These are phyloP conservation scores for Patagioenas fasciata DNA, from an alignment of 2,113 vertebrate genomes.

Conservation along the genomic window DNA sequence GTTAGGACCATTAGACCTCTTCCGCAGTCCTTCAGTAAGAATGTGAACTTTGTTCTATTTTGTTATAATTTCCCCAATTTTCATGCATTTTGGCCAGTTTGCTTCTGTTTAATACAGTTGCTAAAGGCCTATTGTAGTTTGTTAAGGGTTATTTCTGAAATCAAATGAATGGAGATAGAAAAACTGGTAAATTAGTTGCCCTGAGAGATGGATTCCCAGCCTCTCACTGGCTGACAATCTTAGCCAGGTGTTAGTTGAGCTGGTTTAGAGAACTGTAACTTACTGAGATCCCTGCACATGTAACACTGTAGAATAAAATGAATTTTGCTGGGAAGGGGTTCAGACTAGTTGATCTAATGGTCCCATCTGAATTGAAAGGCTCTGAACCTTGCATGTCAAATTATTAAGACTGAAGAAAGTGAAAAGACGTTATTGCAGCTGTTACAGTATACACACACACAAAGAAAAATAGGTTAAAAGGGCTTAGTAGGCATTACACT, in stretches of 20 bases:
- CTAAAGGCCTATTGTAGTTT: background rate
- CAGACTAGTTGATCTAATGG: background rate
- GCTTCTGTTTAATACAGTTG: background rate
- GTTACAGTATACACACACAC: background rate
- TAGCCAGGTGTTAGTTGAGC: background rate
- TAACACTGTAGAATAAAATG: background rate
- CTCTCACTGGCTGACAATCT: background rate
- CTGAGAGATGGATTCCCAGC: background rate
- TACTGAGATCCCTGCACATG: background rate
- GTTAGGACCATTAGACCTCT: background rate
- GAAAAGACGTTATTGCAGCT: background rate
- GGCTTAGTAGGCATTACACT: background rate
- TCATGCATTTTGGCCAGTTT: background rate
- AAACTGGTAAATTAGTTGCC: background rate
- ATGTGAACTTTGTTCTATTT: background rate
- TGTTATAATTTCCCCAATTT: background rate
- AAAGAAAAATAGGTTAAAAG: background rate
- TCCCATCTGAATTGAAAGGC: background rate
- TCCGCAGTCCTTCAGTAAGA: background rate
- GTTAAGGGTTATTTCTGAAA: background rate
- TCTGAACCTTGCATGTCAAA: background rate
- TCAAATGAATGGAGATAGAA: background rate
- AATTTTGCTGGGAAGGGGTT: background rate
- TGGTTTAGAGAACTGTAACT: background rate
- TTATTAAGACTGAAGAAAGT: background rate